Evolutionary conservation across 2,113 vertebrate species (phyloP), one percentile per base, ranked within the genome.

Genomic region (Chionis minor): DNA sequence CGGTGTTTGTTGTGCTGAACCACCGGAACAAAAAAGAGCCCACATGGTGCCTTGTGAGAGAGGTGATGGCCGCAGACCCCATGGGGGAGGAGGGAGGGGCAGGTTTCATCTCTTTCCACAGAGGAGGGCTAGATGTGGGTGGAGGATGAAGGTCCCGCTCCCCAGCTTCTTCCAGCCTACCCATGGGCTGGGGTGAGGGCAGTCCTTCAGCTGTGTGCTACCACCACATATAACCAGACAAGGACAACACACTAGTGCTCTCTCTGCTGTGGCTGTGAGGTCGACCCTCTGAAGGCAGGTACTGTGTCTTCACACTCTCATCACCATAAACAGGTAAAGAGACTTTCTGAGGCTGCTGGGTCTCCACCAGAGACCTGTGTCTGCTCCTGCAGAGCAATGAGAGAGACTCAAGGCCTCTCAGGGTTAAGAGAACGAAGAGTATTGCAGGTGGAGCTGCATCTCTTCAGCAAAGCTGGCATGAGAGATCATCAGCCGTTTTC

Each of bases 81-180:
- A 20, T 3, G 1, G 1, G 2, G 20, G 5, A 44, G 35, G 35
- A 6, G 16, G 7, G 28, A 42, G 28, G 40, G 18, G 9, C 14
- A 35, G 12, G 12, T 14, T 40, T 63, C 49, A 70, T 33, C 49
- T 24, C 33, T 75, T 72, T 73, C 42, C 17, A 56, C 35, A 52
- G 24, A 69, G 42, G 55, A 63, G 12, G 26, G 55, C 28, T 74
- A 84, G 35, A 79, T 12, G 28, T 20, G 73, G 28, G 28, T n/a
- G 59, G 45, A 82, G 20, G 54, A 45, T 6, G 15, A 63, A 38
- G 56, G 12, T 75, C 44, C 30, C 44, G 22, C 33, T 71, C 32
- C 35, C 11, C 15, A 54, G 55, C 30, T 84, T 75, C 61, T 81
- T 75, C 13, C 56, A 71, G 51, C 10, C 19, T 26, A 33, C 26